Base-by-base conservation (phyloP, 2,888 invertebrate genomes). In the Zootermopsis nevadensis region DNA sequence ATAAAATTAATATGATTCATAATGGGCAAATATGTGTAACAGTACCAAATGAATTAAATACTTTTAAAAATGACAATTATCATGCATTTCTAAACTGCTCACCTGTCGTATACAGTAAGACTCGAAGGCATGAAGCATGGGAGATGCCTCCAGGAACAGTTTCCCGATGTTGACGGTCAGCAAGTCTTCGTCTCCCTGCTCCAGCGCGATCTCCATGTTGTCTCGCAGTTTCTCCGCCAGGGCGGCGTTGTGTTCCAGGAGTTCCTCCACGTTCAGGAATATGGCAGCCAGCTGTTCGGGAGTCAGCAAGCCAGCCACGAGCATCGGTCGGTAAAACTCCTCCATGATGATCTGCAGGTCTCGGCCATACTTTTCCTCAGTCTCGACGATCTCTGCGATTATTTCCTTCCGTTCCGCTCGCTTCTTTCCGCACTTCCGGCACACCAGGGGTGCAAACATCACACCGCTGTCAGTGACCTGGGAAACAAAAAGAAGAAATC, bases 61-160 rank as follows among this genome's bases (percentile, higher is more conserved):
- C n/a, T n/a, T n/a, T n/a, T n/a, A n/a, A n/a, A n/a, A n/a, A n/a
- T n/a, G n/a, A n/a, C n/a, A n/a, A n/a, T n/a, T n/a, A n/a, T n/a
- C 19, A 19, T 19, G 19, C 19, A 48, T 48, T 60, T 60, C 27
- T 60, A 10, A 12, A 10, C 60, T 30, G 69, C 87, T 86, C 87
- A 91, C 91, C 90, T 92, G 98, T 86, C 97, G 93, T 55, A 98
- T 95, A 89, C 98, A 98, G 89, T 98, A 99, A 81, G 95, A 96
- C 90, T 98, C 98, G 89, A 98, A 99, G 60, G 97, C 97, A 88
- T 97, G 95, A 86, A 99, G 91, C 98, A 98, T 98, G 82, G 95
- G 95, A 84, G 96, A 95, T 48, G 97, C 96, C 88, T 98, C 97
- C 86, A 98, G 91, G 89, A 99, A 95, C 87, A 98, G 93, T 89